phyloP scores from a whole-genome alignment of 2,113 vertebrate species.

The Grammomys dolichurus region DNA sequence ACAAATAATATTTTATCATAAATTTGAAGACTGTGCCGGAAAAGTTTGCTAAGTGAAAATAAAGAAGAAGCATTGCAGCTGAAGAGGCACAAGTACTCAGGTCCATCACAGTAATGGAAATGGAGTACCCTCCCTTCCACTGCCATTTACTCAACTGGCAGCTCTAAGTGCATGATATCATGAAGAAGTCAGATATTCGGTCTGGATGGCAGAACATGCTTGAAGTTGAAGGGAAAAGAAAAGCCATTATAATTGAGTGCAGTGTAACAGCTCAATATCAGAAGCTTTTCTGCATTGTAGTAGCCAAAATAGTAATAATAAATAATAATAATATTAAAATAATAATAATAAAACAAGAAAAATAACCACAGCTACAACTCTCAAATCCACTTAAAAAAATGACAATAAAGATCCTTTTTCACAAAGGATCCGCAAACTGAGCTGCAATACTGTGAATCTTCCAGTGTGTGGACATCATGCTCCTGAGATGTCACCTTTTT shows the following conservation, averaged over 20 bases:
- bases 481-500: background rate
- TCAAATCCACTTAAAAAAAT: background rate
- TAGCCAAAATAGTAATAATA: background rate
- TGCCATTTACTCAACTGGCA: background rate
- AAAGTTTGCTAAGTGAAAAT: background rate
- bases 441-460: background rate
- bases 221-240: background rate
- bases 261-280: background rate
- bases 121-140: background rate
- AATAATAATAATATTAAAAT: background rate
- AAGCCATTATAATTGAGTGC: background rate
- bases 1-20: background rate
- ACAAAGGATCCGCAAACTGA: background rate
- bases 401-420: rapidly evolving
- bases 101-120: background rate
- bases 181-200: background rate
- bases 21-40: background rate
- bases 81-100: background rate
- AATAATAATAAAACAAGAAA: too few relatives aligned
- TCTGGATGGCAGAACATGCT: background rate
- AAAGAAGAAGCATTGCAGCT: background rate
- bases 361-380: too few relatives aligned
- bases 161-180: rapidly evolving
- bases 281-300: background rate
- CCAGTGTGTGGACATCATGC: background rate